Base-by-base conservation (phyloP, 2,888 invertebrate genomes). In the Acheta domesticus region DNA sequence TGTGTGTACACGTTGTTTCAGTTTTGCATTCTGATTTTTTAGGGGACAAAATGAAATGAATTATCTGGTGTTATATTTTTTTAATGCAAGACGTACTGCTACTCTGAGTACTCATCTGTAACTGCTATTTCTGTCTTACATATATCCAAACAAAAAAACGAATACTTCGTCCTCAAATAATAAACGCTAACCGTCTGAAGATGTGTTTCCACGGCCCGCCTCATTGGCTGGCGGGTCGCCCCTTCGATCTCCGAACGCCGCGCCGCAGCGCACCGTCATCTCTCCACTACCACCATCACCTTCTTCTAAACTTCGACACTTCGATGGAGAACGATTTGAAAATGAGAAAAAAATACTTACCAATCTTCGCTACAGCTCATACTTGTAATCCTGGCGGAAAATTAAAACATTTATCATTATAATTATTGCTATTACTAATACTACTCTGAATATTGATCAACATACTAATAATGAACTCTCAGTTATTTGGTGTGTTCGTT, bases 31-130 rank as follows among this genome's bases (percentile, higher is more conserved):
- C 62, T 62, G 62, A 62, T 62, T 62, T 62, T 62, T 62, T 62
- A 62, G 62, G 62, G 62, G 62, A 62, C 62, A 62, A 19, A 62
- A 62, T 62, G 62, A 62, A 62, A 62, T 79, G 76, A 79, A 79
- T 79, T 79, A 62, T 79, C 79, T 79, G 79, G 79, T 79, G 79
- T 79, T 79, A 79, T 79, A 79, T 79, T 79, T 79, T 79, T 75
- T 76, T 76, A 79, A 76, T 76, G 76, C 76, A 79, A 73, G 73
- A 36, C 75, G 48, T 77, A 49, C 62, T 62, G 62, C 62, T 62
- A 62, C 62, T 62, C 62, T 62, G 62, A 62, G 62, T 62, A 73
- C 21, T 62, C 23, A 48, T 78, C 74, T 62, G 36, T 74, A 74
- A 12, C 74, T 48, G 74, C 74, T 78, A 76, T n/a, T n/a, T 21